These are phyloP conservation scores for Orchesellides sinensis DNA, from an alignment of 2,888 invertebrate genomes.

Conservation along the genomic window DNA sequence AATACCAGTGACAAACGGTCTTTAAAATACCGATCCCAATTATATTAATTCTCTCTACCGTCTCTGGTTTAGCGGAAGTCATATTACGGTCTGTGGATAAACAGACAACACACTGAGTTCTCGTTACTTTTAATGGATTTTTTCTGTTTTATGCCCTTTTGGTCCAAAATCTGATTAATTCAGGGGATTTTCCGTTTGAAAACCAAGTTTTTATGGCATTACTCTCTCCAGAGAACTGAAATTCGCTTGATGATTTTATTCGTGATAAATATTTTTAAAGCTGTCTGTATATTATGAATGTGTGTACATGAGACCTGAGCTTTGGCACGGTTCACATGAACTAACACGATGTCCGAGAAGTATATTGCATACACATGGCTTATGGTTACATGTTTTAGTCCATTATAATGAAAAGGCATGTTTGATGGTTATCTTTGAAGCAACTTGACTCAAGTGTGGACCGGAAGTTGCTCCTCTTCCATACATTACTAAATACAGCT, in stretches of 20 bases:
- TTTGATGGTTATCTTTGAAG: slow-evolving; percentile 30
- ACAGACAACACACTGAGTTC: too few relatives aligned
- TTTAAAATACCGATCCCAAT: too few relatives aligned
- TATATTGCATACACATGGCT: not conserved
- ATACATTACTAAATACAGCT: too few relatives aligned
- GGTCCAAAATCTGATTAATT: too few relatives aligned
- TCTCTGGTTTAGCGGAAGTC: too few relatives aligned
- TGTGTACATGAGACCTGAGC: slow-evolving; percentile 14
- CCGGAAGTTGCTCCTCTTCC: slow-evolving; percentile 14
- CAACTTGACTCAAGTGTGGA: slow-evolving; percentile 17
- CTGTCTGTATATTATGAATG: not conserved
- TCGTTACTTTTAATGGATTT: slow-evolving; percentile 7
- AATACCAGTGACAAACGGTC: too few relatives aligned
- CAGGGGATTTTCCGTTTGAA: not conserved
- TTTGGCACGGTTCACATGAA: slow-evolving; percentile 29
- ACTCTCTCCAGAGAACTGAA: too few relatives aligned
- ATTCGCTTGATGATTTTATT: too few relatives aligned
- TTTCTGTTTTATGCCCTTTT: too few relatives aligned
- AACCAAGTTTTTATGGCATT: too few relatives aligned
- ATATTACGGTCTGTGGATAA: too few relatives aligned
- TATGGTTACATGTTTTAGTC: slow-evolving; percentile 10
- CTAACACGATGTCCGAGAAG: not conserved
- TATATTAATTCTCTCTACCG: too few relatives aligned
- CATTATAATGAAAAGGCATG: slow-evolving; percentile 24
- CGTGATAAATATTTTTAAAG: not conserved